Conservation (phyloP, 2,113 vertebrate genomes). For the Brienomyrus longianalis region DNA sequence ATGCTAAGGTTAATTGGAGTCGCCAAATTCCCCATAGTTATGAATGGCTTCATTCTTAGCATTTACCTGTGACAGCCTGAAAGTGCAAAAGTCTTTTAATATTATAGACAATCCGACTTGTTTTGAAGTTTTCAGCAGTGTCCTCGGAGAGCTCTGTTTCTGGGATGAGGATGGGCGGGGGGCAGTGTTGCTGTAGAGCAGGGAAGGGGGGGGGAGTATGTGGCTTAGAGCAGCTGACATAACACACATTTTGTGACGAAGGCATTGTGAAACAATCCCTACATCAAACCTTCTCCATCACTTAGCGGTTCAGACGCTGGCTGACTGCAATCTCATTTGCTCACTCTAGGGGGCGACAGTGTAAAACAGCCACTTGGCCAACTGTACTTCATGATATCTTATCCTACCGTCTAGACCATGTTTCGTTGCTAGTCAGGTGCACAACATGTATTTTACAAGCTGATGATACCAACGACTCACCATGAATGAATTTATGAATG, state of each 20-base stretch:
- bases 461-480: not conserved
- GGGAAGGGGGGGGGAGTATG: not conserved
- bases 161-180: not conserved
- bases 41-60: not conserved
- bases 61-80: not conserved
- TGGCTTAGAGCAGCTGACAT: not conserved
- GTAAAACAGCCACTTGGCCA: not conserved
- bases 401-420: not conserved
- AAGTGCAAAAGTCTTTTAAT: not conserved
- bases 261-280: not conserved
- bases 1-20: not conserved
- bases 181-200: not conserved
- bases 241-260: constrained; percentile 5
- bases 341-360: not conserved
- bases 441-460: not conserved
- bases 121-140: constrained; percentile 6
- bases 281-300: not conserved
- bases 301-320: not conserved
- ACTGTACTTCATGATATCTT: not conserved
- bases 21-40: not conserved
- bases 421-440: not conserved
- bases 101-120: not conserved
- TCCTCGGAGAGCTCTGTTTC: not conserved
- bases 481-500: not conserved
- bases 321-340: not conserved